These are phyloP conservation scores for Falco concolor DNA, from an alignment of 2,797 vertebrate species.

Conservation along the genomic window DNA sequence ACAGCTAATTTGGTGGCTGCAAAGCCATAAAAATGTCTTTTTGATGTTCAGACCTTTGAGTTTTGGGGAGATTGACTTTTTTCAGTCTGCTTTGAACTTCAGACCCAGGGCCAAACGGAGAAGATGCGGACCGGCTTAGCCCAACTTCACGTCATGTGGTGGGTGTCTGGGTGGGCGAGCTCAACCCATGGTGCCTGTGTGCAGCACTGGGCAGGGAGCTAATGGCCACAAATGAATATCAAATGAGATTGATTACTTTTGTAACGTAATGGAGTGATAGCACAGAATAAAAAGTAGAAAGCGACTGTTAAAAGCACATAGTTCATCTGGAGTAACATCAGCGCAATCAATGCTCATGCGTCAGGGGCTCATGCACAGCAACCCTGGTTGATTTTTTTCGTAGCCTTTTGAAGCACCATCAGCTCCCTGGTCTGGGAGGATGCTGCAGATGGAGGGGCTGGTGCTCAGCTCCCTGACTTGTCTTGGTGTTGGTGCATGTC, in stretches of 20 bases:
- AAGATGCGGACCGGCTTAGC: rapidly evolving
- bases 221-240: background rate
- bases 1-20: background rate
- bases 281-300: background rate
- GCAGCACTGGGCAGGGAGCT: background rate
- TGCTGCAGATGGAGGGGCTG: background rate
- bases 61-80: too few relatives aligned
- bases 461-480: background rate
- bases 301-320: background rate
- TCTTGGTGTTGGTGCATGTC: background rate
- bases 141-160: background rate
- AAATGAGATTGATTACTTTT: background rate
- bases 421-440: background rate
- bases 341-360: background rate
- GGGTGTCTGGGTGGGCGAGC: background rate
- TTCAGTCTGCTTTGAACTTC: background rate
- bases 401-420: background rate
- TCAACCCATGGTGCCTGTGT: background rate
- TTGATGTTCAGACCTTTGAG: too few relatives aligned
- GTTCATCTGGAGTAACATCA: background rate
- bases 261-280: background rate
- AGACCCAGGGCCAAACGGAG: background rate
- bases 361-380: background rate
- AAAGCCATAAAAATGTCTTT: background rate
- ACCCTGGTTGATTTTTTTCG: background rate